A percentile compares a stretch with the other conserved stretches of the same genome.
Evolutionary conservation across 2,113 vertebrate species (phyloP).

Genomic region (Egretta garzetta): DNA sequence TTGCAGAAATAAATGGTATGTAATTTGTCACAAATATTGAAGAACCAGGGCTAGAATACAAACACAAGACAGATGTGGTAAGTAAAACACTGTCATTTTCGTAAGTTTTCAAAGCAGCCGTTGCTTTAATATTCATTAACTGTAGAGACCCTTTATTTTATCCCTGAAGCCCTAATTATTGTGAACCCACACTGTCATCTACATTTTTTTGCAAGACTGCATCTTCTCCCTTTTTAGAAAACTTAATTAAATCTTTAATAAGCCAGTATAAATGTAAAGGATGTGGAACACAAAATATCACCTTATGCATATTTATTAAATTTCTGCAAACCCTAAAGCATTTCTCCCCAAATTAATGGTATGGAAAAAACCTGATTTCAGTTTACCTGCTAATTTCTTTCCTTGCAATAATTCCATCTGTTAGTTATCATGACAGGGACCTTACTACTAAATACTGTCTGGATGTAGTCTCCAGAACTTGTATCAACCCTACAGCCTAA

Average conservation of each 20-base stretch:
- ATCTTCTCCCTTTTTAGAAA: constrained; percentile 23
- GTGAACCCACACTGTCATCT: constrained; percentile 40
- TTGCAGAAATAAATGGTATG: background rate
- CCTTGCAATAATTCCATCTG: constrained; percentile 38
- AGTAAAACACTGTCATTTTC: background rate
- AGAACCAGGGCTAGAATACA: background rate
- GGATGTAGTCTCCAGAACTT: background rate
- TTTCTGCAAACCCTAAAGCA: constrained; percentile 58
- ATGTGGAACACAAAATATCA: constrained; percentile 46
- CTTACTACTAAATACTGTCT: background rate
- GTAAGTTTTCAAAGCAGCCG: background rate
- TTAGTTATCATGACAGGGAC: background rate
- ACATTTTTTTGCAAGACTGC: constrained; percentile 48
- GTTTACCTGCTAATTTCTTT: constrained; percentile 14
- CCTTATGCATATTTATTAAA: constrained; percentile 66
- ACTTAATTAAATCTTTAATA: constrained; percentile 71
- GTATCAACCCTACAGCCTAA: background rate
- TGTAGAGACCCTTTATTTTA: constrained; percentile 34
- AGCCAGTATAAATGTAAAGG: constrained; percentile 68
- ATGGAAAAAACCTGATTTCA: background rate
- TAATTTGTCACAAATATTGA: background rate
- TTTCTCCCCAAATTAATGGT: constrained; percentile 36
- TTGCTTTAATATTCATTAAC: constrained; percentile 35
- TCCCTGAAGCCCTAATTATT: constrained; percentile 56
- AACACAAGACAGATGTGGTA: background rate